Percentiles rank a stretch among this genome's conserved stretches.
Conservation (phyloP, 2,888 invertebrate species). For the Tholera decimalis region DNA sequence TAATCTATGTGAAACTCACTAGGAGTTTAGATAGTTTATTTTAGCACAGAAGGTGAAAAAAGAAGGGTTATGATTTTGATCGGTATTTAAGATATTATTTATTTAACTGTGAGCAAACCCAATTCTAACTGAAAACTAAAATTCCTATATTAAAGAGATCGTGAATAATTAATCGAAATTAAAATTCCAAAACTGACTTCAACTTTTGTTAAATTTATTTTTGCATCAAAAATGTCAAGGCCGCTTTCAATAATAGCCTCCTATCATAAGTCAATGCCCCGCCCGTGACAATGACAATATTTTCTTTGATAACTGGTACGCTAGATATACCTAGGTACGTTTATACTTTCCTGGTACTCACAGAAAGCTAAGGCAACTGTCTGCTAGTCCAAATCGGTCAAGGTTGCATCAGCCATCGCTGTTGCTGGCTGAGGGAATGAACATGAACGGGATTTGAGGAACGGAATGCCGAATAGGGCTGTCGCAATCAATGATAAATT, state of each 20-base stretch:
- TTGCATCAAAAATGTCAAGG: constrained; percentile 28
- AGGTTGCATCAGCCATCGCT: constrained; percentile 55
- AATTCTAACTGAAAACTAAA: not conserved
- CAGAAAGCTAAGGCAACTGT: constrained; percentile 48
- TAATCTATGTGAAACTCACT: not conserved
- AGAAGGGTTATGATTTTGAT: too few relatives aligned
- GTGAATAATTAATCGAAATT: not conserved
- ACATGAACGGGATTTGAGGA: constrained; percentile 57
- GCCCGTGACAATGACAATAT: not conserved
- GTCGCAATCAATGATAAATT: constrained; percentile 34
- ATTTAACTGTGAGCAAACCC: not conserved
- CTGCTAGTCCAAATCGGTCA: constrained; percentile 59
- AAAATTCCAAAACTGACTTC: not conserved
- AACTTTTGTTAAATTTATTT: not conserved
- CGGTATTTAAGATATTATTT: too few relatives aligned
- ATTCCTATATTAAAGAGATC: too few relatives aligned
- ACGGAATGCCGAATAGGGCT: constrained; percentile 56
- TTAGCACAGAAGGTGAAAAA: not conserved
- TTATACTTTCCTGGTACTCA: constrained; percentile 38
- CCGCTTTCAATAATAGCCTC: not conserved
- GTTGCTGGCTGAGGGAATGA: constrained; percentile 55
- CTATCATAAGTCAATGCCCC: constrained; percentile 13
- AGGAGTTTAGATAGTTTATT: not conserved
- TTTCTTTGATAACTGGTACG: constrained; percentile 2
- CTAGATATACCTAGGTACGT: constrained; percentile 1